These are phyloP conservation scores for Cephalopachus bancanus DNA, from an alignment of 2,797 vertebrate species.

Conservation along the genomic window DNA sequence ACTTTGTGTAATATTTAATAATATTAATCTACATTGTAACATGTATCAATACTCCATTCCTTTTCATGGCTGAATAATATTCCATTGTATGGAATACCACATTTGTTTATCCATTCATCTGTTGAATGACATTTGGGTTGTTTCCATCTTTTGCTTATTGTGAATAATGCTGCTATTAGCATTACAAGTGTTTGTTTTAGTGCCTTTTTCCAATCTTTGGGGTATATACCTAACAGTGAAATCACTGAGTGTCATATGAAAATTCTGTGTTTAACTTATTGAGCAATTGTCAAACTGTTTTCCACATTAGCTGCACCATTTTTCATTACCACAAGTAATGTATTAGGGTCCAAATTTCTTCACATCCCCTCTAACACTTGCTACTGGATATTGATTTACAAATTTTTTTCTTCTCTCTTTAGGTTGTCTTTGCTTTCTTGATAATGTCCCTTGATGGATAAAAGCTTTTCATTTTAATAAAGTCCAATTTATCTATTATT, in stretches of 20 bases:
- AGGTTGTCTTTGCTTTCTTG: too few relatives aligned
- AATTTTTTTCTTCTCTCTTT: background rate
- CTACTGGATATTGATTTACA: background rate
- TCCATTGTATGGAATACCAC: background rate
- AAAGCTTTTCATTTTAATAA: too few relatives aligned
- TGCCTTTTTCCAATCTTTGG: background rate
- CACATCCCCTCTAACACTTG: background rate
- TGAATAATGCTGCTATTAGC: background rate
- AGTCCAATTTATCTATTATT: too few relatives aligned
- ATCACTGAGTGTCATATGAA: background rate
- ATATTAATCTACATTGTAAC: background rate
- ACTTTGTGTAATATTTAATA: background rate
- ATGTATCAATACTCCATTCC: background rate
- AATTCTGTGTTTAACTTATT: background rate
- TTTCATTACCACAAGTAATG: background rate
- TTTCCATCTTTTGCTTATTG: background rate
- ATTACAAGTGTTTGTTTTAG: background rate
- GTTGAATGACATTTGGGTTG: background rate
- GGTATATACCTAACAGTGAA: background rate
- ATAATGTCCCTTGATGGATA: too few relatives aligned
- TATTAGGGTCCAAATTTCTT: background rate
- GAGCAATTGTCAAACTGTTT: background rate
- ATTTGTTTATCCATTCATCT: background rate
- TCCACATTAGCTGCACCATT: background rate
- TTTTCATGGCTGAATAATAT: background rate